Evolutionary conservation across 2,797 vertebrate genomes (phyloP).

Genomic region (Avahi laniger): DNA sequence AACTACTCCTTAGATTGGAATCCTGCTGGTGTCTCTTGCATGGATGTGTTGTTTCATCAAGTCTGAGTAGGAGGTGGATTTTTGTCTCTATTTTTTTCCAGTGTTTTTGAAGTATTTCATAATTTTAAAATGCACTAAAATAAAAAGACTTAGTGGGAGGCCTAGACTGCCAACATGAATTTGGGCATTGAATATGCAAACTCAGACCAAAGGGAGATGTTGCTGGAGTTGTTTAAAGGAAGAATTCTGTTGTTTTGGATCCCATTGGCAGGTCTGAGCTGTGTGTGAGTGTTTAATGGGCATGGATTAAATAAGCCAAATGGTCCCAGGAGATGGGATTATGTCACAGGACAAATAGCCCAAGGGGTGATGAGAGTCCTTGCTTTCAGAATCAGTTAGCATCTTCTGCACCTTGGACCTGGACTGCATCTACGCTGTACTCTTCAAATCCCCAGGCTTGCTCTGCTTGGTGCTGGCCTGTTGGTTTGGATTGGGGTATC

Average conservation of each 20-base stretch:
- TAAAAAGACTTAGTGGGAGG: conserved; percentile 50
- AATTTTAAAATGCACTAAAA: conserved; percentile 45
- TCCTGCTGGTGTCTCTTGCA: neutral
- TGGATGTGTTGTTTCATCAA: neutral
- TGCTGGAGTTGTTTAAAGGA: conserved; percentile 32
- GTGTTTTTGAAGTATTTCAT: conserved; percentile 61
- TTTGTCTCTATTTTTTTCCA: neutral
- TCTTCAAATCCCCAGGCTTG: neutral
- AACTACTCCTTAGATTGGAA: neutral
- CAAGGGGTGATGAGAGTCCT: neutral
- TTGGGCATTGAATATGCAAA: neutral
- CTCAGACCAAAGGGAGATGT: conserved; percentile 14
- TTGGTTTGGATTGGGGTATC: neutral
- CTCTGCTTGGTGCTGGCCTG: neutral
- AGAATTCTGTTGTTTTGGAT: neutral
- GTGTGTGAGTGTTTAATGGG: neutral
- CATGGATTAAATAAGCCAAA: neutral
- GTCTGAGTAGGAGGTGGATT: conserved; percentile 24
- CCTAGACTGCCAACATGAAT: conserved; percentile 3
- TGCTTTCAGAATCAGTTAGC: neutral
- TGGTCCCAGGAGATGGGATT: neutral
- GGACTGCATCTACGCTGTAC: neutral
- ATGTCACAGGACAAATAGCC: neutral
- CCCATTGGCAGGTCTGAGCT: neutral
- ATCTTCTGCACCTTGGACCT: neutral